Conservation (phyloP, 1,140 invertebrate genomes). For the Cyclina sinensis region DNA sequence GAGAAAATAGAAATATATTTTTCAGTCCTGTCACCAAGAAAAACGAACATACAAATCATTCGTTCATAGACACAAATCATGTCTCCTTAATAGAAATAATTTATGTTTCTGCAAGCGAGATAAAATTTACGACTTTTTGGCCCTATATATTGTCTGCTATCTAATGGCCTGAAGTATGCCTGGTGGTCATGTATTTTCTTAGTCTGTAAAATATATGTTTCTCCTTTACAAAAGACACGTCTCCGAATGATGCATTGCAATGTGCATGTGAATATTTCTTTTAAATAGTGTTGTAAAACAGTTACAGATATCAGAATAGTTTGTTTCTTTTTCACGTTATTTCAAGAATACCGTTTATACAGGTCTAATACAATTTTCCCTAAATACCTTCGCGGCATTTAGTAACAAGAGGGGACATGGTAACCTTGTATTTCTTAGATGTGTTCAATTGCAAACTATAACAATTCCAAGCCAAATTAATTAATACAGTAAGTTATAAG, state of each 20-base stretch:
- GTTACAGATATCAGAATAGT: no score
- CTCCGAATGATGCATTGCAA: not conserved
- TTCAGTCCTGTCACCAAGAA: conserved; percentile 48
- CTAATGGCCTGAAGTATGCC: not conserved
- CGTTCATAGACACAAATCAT: conserved; percentile 56
- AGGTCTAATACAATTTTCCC: no score
- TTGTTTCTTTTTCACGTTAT: no score
- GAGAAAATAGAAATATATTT: conserved; percentile 53
- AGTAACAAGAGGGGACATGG: no score
- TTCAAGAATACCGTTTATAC: no score
- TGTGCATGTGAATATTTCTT: not conserved
- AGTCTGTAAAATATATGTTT: not conserved
- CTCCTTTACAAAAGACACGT: not conserved
- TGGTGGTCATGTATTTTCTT: not conserved
- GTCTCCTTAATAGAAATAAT: conserved; percentile 62
- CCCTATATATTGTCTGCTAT: not conserved
- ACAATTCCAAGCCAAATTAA: no score
- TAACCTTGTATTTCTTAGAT: no score
- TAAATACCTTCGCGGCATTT: no score
- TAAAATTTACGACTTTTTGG: conserved; percentile 37
- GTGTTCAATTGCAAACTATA: no score
- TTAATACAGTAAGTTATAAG: no score
- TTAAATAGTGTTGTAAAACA: no score
- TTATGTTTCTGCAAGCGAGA: conserved; percentile 22
- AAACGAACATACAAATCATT: conserved; percentile 60